Evolutionary conservation across 2,797 vertebrate species (phyloP).

Genomic region (Gobio occitaniae): DNA sequence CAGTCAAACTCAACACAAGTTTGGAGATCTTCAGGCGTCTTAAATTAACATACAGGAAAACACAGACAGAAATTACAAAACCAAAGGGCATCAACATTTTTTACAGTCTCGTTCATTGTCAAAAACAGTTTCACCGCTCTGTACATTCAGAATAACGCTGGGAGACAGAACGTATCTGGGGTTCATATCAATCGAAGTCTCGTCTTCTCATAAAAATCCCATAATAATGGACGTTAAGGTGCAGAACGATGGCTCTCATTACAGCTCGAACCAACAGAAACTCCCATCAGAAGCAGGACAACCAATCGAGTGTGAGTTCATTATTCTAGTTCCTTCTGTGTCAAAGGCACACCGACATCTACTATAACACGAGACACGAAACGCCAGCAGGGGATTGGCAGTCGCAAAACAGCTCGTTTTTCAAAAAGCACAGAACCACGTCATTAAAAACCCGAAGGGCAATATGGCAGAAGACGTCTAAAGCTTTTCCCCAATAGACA

Average conservation of each 20-base stretch:
- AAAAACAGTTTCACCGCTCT: conserved; percentile 59
- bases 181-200: conserved; percentile 38
- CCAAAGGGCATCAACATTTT: conserved; percentile 68
- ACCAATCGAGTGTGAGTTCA: not conserved
- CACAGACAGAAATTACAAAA: conserved; percentile 76
- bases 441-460: not conserved
- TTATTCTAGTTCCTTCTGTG: conserved; percentile 14
- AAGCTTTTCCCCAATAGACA: not conserved
- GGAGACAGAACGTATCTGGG: conserved; percentile 70
- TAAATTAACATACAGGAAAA: conserved; percentile 68
- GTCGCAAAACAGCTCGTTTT: not conserved
- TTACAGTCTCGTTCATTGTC: conserved; percentile 64
- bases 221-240: not conserved
- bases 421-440: not conserved
- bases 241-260: not conserved
- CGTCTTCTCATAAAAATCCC: conserved; percentile 2
- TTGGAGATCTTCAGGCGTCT: conserved; percentile 29
- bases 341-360: not conserved
- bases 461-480: not conserved
- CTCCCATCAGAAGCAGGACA: not conserved
- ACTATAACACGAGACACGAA: not conserved
- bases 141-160: conserved; percentile 60
- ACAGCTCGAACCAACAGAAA: not conserved
- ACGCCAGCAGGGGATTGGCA: not conserved
- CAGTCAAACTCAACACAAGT: not conserved